These are phyloP conservation scores for Eucriotettix oculatus DNA, from an alignment of 2,888 invertebrate species.

Conservation along the genomic window DNA sequence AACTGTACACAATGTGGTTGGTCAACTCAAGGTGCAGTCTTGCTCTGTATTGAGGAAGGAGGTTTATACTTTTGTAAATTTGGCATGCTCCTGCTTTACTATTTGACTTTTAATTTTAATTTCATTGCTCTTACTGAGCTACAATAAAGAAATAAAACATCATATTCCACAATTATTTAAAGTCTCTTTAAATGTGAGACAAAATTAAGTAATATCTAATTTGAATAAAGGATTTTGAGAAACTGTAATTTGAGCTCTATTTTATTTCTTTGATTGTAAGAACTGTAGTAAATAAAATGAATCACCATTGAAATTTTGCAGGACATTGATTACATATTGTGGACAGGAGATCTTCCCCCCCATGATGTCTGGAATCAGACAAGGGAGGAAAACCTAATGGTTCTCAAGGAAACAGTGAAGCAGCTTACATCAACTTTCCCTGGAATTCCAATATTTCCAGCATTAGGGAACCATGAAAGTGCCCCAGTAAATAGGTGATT, in stretches of 20 bases:
- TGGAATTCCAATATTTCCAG: conserved; percentile 82
- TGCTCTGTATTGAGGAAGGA: too few species aligned
- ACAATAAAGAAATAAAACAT: too few species aligned
- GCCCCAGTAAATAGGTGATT: conserved; percentile 81
- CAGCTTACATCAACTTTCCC: conserved; percentile 81
- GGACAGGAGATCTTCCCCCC: conserved; percentile 93
- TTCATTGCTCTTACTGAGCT: too few species aligned
- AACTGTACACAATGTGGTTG: too few species aligned
- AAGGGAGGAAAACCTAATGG: conserved; percentile 69
- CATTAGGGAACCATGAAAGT: conserved; percentile 91
- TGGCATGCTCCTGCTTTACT: too few species aligned
- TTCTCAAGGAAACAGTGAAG: conserved; percentile 66
- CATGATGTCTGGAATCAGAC: conserved; percentile 95
- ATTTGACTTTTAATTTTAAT: too few species aligned
- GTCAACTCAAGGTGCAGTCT: too few species aligned
- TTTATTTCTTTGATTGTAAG: background rate
- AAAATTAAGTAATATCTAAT: too few species aligned
- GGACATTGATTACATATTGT: conserved; percentile 85
- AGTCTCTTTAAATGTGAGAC: too few species aligned
- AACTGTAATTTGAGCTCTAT: background rate
- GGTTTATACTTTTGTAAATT: too few species aligned
- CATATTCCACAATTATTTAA: too few species aligned
- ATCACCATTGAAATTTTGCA: conserved; percentile 21
- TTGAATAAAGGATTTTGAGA: too few species aligned
- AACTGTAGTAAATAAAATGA: background rate